Percentiles rank a stretch among this genome's conserved stretches.
Evolutionary conservation across 1,140 invertebrate genomes (phyloP).

Genomic region (Vollenhovia emeryi): DNA sequence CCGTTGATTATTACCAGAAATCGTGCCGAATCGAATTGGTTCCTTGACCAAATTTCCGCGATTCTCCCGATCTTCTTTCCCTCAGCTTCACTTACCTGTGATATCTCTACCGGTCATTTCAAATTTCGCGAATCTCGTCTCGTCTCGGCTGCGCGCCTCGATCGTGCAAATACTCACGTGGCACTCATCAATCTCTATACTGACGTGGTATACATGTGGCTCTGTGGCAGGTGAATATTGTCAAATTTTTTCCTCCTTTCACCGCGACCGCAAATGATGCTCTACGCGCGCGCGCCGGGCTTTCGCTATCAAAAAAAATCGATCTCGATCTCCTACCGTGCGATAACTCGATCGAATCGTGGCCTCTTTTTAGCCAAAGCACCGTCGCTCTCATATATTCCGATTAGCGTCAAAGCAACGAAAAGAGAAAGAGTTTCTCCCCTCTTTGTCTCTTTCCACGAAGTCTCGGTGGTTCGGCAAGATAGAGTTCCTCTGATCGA

Average conservation of each 20-base stretch:
- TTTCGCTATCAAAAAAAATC: constrained; percentile 40
- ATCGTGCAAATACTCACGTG: constrained; percentile 1
- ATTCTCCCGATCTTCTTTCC: constrained; percentile 13
- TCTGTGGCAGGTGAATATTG: not conserved
- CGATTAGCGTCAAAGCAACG: not conserved
- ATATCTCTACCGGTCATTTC: not conserved
- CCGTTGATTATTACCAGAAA: constrained; percentile 33
- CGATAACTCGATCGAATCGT: constrained; percentile 29
- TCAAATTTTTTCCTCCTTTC: constrained; percentile 17
- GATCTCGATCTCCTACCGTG: constrained; percentile 24
- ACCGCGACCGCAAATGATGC: constrained; percentile 1
- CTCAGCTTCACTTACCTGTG: not conserved
- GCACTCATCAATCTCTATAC: not conserved
- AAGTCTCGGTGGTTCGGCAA: constrained; percentile 11
- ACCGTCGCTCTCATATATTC: constrained; percentile 17
- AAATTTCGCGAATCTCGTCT: constrained; percentile 31
- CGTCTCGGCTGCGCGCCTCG: not conserved
- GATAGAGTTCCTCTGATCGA: constrained; percentile 31
- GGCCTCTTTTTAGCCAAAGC: not conserved
- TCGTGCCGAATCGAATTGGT: constrained; percentile 26
- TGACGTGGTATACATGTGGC: not conserved
- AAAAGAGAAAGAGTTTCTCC: constrained; percentile 1
- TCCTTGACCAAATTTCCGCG: constrained; percentile 16
- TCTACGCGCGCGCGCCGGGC: not conserved
- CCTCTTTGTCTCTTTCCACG: constrained; percentile 2